Percentiles rank a stretch among this genome's conserved stretches.
These are phyloP conservation scores for Drosophila hydei DNA, from an alignment of 1,140 invertebrate genomes.

Conservation along the genomic window DNA sequence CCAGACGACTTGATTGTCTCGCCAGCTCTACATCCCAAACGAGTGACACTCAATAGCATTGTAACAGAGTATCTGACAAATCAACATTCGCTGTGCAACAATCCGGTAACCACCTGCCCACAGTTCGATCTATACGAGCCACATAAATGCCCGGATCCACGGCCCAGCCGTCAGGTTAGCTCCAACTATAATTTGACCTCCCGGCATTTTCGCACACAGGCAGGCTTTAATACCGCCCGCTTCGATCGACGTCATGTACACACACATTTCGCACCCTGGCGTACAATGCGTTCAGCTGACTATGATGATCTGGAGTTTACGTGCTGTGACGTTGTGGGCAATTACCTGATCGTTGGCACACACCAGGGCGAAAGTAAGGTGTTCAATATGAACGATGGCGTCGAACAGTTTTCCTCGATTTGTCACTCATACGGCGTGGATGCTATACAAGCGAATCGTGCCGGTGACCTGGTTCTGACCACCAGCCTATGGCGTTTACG, in stretches of 20 bases:
- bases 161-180: conserved; percentile 88
- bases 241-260: conserved; percentile 93
- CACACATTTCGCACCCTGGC: conserved; percentile 94
- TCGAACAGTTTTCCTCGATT: conserved; percentile 90
- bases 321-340: conserved; percentile 87
- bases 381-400: conserved; percentile 92
- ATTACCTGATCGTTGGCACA: conserved; percentile 93
- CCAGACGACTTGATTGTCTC: conserved; percentile 38
- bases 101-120: conserved; percentile 95
- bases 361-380: conserved; percentile 94
- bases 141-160: conserved; percentile 96
- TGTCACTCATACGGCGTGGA: conserved; percentile 94
- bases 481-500: conserved; percentile 93
- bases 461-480: conserved; percentile 92
- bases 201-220: conserved; percentile 85
- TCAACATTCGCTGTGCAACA: conserved; percentile 97
- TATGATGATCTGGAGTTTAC: conserved; percentile 92
- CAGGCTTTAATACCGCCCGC: conserved; percentile 86
- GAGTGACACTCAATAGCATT: conserved; percentile 94
- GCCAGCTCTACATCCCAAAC: conserved; percentile 76
- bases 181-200: conserved; percentile 89
- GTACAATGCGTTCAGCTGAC: conserved; percentile 90
- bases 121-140: conserved; percentile 95
- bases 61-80: conserved; percentile 98
- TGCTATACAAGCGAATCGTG: conserved; percentile 88